Conservation (phyloP, 23 tunicate species). For the Clavelina lepadiformis region DNA sequence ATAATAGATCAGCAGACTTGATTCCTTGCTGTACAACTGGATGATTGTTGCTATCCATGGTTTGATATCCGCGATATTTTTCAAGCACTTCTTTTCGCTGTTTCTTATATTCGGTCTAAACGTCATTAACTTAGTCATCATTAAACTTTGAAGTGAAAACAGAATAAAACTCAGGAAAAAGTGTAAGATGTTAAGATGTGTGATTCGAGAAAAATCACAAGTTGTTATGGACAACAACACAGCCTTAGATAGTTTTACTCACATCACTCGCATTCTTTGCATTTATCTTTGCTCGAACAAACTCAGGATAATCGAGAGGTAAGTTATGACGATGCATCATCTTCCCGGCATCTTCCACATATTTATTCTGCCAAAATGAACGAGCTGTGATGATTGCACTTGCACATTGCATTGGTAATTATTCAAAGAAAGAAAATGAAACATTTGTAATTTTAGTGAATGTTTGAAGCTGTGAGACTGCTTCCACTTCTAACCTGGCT, state of each 20-base stretch:
- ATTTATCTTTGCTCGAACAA: constrained; percentile 68
- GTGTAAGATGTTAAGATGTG: no score
- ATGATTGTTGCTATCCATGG: constrained; percentile 94
- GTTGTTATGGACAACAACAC: no score
- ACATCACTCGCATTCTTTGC: constrained; percentile 94
- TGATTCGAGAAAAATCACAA: no score
- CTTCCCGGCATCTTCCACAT: constrained; percentile 79
- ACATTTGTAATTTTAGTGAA: no score
- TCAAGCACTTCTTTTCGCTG: constrained; percentile 79
- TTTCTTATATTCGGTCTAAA: constrained; percentile 53
- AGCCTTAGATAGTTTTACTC: constrained; percentile 24
- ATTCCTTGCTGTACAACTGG: constrained; percentile 96
- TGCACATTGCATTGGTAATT: no score
- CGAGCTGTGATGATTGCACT: no score
- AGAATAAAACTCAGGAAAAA: no score
- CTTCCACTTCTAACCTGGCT: constrained; percentile 60
- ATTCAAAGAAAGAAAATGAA: no score
- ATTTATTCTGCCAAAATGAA: constrained; percentile 51
- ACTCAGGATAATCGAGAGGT: constrained; percentile 90
- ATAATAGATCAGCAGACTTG: constrained; percentile 78
- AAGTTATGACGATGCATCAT: constrained; percentile 75
- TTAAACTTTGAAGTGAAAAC: no score
- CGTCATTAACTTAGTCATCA: no score
- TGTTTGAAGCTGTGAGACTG: no score
- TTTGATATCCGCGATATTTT: constrained; percentile 77